phyloP scores from a whole-genome alignment of 2,113 vertebrate species.

The Willisornis vidua region DNA sequence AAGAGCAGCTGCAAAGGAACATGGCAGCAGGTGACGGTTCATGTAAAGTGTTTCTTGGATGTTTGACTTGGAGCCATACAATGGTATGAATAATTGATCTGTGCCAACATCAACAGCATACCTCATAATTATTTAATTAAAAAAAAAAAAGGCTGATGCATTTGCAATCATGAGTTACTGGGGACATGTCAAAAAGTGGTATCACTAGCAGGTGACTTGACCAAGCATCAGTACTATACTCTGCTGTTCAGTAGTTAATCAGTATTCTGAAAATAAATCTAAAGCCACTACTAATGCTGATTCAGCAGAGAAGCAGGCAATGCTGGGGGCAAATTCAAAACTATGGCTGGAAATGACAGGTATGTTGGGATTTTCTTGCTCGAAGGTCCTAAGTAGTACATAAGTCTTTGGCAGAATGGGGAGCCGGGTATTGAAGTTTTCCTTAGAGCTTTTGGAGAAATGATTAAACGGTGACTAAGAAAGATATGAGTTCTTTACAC shows the following conservation, averaged over 20 bases:
- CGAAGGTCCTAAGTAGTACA: background rate
- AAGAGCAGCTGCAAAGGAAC: background rate
- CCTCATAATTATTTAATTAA: conserved; percentile 39
- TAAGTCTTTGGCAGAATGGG: background rate
- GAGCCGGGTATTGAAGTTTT: background rate
- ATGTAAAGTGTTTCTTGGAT: conserved; percentile 13
- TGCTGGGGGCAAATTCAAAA: background rate
- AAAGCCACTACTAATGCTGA: background rate
- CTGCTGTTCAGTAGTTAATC: background rate
- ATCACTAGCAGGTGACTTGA: background rate
- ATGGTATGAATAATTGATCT: conserved; percentile 43
- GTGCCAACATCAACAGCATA: conserved; percentile 56
- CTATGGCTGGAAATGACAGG: background rate
- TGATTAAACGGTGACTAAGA: background rate
- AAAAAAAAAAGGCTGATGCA: conserved; percentile 7
- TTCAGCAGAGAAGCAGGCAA: background rate
- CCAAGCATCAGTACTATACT: background rate
- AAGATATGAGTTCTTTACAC: background rate
- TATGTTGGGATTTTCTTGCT: background rate
- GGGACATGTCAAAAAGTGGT: background rate
- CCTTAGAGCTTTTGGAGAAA: background rate
- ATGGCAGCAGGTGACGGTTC: background rate
- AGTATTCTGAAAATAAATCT: background rate
- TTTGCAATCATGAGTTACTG: background rate
- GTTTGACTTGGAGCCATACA: conserved; percentile 30